These are phyloP conservation scores for Dyspetes luteomarginatus DNA, from an alignment of 2,888 invertebrate genomes.

Conservation along the genomic window DNA sequence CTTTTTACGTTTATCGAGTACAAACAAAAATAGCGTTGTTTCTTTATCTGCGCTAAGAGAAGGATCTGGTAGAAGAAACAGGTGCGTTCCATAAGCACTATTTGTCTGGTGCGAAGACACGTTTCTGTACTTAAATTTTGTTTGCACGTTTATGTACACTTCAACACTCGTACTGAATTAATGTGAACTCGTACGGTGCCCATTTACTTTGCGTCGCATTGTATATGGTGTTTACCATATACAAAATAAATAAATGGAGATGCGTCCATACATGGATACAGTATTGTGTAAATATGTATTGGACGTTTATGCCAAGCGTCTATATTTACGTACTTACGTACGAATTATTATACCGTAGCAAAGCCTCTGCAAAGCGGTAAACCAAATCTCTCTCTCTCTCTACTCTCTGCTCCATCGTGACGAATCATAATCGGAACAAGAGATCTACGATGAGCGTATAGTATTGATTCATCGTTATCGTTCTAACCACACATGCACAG, in stretches of 20 bases:
- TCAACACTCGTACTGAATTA: too few relatives aligned
- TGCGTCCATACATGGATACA: background rate
- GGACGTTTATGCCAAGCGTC: background rate
- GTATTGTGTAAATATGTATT: background rate
- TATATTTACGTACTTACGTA: background rate
- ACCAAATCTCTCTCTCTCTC: background rate
- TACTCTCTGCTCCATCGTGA: conserved; percentile 10
- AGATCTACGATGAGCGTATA: conserved; percentile 23
- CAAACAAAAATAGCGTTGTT: too few relatives aligned
- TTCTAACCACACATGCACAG: conserved; percentile 6
- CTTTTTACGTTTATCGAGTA: too few relatives aligned
- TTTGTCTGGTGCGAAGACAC: background rate
- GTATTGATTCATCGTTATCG: conserved; percentile 46
- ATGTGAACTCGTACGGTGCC: too few relatives aligned
- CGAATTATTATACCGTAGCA: background rate
- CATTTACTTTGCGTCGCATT: background rate
- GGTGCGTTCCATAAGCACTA: background rate
- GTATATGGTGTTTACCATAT: background rate
- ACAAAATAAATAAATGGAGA: background rate
- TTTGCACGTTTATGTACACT: background rate
- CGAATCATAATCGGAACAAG: conserved; percentile 7
- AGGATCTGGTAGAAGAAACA: background rate
- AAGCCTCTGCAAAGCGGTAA: background rate
- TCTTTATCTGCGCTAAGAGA: too few relatives aligned
- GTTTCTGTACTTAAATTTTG: background rate